Conservation (phyloP, 2,888 invertebrate species). For the Malthinus flaveolus region DNA sequence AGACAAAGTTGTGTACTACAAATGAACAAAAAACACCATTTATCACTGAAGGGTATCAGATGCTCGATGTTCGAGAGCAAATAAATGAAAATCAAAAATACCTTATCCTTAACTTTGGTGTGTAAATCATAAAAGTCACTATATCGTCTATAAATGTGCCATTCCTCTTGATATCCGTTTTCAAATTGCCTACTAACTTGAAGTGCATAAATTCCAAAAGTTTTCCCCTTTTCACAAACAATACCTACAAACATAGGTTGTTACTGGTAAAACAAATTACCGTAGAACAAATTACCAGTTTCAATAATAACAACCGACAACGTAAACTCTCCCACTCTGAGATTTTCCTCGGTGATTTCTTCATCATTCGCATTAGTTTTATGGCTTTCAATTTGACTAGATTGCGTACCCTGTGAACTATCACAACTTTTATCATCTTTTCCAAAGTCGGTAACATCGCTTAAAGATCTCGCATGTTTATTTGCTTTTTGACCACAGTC, state of each 20-base stretch:
- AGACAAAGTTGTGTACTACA: constrained; percentile 76
- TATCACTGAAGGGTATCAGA: no score
- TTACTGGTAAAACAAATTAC: background rate
- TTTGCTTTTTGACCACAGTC: constrained; percentile 40
- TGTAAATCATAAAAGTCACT: constrained; percentile 93
- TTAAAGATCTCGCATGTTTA: constrained; percentile 52
- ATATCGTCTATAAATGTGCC: constrained; percentile 91
- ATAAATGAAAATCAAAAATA: constrained; percentile 37
- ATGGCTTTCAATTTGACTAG: constrained; percentile 13
- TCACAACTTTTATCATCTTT: constrained; percentile 28
- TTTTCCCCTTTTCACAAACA: constrained; percentile 80
- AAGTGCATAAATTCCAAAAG: constrained; percentile 88
- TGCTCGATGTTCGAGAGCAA: no score
- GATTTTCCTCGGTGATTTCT: constrained; percentile 35
- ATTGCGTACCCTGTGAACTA: background rate
- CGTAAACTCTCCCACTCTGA: constrained; percentile 48
- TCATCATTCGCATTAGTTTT: constrained; percentile 14
- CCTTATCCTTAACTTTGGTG: constrained; percentile 75
- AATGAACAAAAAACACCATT: constrained; percentile 24
- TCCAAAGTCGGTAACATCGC: constrained; percentile 48
- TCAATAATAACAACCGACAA: constrained; percentile 67
- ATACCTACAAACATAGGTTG: constrained; percentile 59
- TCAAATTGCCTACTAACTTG: constrained; percentile 72
- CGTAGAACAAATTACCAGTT: constrained; percentile 56
- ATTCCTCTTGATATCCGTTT: constrained; percentile 72